A percentile compares a stretch with the other conserved stretches of the same genome.
Conservation (phyloP, 2,888 invertebrate genomes). For the Mactromeris polynyma region DNA sequence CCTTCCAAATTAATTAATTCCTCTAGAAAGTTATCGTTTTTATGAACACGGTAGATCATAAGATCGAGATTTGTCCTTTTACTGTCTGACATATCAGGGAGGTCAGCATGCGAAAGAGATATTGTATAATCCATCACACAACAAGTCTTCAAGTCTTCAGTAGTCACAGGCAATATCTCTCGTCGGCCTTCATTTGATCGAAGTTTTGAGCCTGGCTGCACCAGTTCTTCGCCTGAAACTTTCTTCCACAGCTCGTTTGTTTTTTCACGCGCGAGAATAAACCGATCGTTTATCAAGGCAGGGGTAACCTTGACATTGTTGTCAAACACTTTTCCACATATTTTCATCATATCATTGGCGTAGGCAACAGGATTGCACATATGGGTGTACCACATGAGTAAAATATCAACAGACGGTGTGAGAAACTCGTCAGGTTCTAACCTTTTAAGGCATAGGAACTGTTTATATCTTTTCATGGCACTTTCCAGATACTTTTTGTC, state of each 20-base stretch:
- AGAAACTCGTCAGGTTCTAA: constrained; percentile 52
- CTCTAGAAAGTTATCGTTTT: not conserved
- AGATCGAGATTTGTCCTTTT: constrained; percentile 24
- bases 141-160: constrained; percentile 46
- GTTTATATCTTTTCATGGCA: constrained; percentile 63
- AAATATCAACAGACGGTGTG: constrained; percentile 63
- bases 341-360: constrained; percentile 53
- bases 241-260: constrained; percentile 53
- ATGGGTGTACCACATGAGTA: constrained; percentile 66
- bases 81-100: constrained; percentile 28
- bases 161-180: constrained; percentile 50
- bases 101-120: constrained; percentile 42
- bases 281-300: constrained; percentile 37
- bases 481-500: constrained; percentile 58
- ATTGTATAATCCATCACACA: constrained; percentile 59
- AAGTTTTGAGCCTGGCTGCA: constrained; percentile 63
- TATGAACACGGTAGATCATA: constrained; percentile 29
- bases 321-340: constrained; percentile 60
- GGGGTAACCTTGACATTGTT: constrained; percentile 58
- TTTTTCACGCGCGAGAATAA: constrained; percentile 43
- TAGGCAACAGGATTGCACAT: constrained; percentile 65
- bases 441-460: constrained; percentile 61
- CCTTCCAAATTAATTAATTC: constrained; percentile 48
- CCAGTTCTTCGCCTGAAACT: constrained; percentile 41
- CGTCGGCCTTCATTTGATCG: constrained; percentile 42